Percentiles rank a stretch among this genome's conserved stretches.
Conservation (phyloP, 2,113 vertebrate genomes). For the Macquaria ambigua region DNA sequence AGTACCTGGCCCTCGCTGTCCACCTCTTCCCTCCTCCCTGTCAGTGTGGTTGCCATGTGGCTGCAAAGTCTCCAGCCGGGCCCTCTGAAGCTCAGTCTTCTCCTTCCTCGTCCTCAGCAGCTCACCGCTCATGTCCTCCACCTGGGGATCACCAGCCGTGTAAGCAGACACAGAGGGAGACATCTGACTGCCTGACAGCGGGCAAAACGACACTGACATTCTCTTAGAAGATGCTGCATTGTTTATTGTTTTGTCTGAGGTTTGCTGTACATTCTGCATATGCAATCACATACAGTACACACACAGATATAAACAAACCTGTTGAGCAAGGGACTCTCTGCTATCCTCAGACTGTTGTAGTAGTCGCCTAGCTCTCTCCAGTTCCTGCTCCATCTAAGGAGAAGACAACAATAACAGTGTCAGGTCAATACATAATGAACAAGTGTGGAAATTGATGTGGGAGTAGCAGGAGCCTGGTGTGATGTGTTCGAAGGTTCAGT, state of each 20-base stretch:
- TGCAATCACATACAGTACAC: constrained; percentile 16
- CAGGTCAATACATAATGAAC: constrained; percentile 13
- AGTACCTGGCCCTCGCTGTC: constrained; percentile 76
- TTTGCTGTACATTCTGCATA: constrained; percentile 27
- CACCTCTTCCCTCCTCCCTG: constrained; percentile 79
- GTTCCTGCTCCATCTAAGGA: constrained; percentile 86
- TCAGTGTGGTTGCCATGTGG: constrained; percentile 74
- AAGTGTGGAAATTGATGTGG: not conserved
- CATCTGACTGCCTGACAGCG: constrained; percentile 11
- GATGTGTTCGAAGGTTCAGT: not conserved
- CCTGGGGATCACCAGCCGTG: constrained; percentile 76
- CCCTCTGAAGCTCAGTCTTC: constrained; percentile 83
- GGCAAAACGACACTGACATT: not conserved
- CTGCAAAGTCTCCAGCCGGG: constrained; percentile 80
- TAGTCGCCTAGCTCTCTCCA: constrained; percentile 85
- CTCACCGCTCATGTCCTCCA: constrained; percentile 89
- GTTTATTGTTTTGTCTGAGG: not conserved
- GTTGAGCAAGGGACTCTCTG: constrained; percentile 88
- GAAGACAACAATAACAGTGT: constrained; percentile 3
- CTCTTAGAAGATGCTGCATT: not conserved
- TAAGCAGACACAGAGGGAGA: constrained; percentile 20
- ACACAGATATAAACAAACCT: constrained; percentile 84
- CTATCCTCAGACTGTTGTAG: constrained; percentile 89
- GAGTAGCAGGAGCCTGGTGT: not conserved
- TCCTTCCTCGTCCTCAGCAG: constrained; percentile 88